These are phyloP conservation scores for Dendroctonus ponderosae DNA, from an alignment of 1,140 invertebrate genomes.

Conservation along the genomic window DNA sequence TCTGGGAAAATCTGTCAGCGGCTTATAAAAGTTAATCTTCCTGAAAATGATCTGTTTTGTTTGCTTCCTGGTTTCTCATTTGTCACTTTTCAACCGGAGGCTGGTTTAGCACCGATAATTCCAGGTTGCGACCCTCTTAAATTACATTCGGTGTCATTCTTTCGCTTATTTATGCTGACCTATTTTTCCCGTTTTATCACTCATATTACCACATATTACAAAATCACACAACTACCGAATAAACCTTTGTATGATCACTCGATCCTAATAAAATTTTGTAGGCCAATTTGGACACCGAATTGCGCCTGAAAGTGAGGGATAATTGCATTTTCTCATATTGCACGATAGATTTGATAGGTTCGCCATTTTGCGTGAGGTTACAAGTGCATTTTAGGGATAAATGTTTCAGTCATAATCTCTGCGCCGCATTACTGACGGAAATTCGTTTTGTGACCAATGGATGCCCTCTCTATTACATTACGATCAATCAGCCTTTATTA, in stretches of 20 bases:
- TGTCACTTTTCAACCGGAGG: slow-evolving; percentile 11
- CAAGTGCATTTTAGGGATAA: slow-evolving; percentile 34
- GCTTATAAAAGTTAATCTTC: slow-evolving; percentile 47
- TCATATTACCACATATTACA: too few species aligned
- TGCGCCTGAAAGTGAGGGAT: slow-evolving; percentile 25
- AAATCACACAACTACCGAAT: too few species aligned
- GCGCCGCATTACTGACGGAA: slow-evolving; percentile 26
- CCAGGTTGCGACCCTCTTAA: too few species aligned
- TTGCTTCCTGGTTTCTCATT: slow-evolving; percentile 5
- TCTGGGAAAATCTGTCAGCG: slow-evolving; percentile 44
- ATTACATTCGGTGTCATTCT: too few species aligned
- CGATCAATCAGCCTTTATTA: too few species aligned
- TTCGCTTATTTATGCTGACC: too few species aligned
- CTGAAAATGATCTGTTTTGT: slow-evolving; percentile 45
- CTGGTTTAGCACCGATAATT: neutral
- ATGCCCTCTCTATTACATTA: slow-evolving; percentile 25
- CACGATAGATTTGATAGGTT: slow-evolving; percentile 32
- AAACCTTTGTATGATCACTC: too few species aligned
- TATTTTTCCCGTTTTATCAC: too few species aligned
- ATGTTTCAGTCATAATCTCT: slow-evolving; percentile 25
- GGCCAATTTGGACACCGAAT: slow-evolving; percentile 17
- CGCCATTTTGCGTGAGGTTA: slow-evolving; percentile 30
- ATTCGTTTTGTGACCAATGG: slow-evolving; percentile 30
- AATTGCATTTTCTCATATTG: slow-evolving; percentile 32
- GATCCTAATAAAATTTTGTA: slow-evolving; percentile 19